Evolutionary conservation across 2,797 vertebrate species (phyloP), one percentile per base, ranked within the genome.

Genomic region (Emys orbicularis): DNA sequence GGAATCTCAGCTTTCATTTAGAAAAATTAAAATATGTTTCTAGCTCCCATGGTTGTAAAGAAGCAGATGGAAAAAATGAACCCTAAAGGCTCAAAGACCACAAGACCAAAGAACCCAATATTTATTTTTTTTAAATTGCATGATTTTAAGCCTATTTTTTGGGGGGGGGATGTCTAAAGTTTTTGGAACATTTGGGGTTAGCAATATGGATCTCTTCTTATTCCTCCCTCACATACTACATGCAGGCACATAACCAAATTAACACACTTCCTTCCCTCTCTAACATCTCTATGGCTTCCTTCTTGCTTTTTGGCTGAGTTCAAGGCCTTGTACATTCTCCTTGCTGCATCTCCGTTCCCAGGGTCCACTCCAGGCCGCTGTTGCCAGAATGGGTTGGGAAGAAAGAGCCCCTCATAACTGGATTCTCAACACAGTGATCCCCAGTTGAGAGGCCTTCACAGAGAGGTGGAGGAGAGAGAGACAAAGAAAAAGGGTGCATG

Each of bases 311-410:
- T 72, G 68, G 37, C 21, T 23, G 68, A 72, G 19, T 72, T 72
- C 19, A 72, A 72, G 68, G 37, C 68, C 68, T 41, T 25, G 68
- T 41, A 5, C n/a, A 41, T 72, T 72, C 68, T 72, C 21, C 21
- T 49, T 77, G 25, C 13, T 29, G 47, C 7, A 54, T 89, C 5
- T 11, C 86, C 12, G 29, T 37, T 50, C 6, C 25, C 29, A 25
- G 31, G 61, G 83, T 72, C 2, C 11, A 29, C 57, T 74, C 83
- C 15, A 3, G 7, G 37, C 19, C 0, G 0, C 12, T 2, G 1
- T 80, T 74, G 81, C 57, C 23, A 3, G 27, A 16, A 59, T 29
- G 37, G 76, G 27, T 21, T 79, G 23, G 41, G 23, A 79, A 89
- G 37, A 88, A 29, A 31, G 47, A 83, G 16, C 9, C 3, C 74